Percentiles rank a stretch among this genome's conserved stretches.
Conservation (phyloP, 2,888 invertebrate genomes). For the Strigamia maritima region DNA sequence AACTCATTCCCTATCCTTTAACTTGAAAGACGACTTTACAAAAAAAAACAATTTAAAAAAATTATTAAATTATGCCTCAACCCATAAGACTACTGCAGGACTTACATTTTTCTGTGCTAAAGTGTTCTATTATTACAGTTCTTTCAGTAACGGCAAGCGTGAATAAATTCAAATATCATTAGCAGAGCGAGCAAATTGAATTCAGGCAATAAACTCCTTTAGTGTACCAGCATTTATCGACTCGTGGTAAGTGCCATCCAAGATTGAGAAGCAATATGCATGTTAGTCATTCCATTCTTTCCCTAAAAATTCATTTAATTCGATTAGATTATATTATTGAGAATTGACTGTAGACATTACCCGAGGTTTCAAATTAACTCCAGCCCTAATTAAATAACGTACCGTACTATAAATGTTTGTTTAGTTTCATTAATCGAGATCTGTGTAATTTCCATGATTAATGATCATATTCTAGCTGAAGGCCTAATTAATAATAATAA, state of each 20-base stretch:
- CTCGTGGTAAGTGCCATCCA: conserved; percentile 66
- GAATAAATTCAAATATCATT: conserved; percentile 88
- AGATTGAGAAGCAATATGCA: conserved; percentile 70
- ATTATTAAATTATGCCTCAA: neutral
- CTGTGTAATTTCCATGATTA: conserved; percentile 48
- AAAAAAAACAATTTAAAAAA: neutral
- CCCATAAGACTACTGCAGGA: neutral
- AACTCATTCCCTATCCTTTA: conserved; percentile 82
- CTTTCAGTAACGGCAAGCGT: conserved; percentile 79
- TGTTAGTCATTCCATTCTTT: conserved; percentile 81
- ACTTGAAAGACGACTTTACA: conserved; percentile 60
- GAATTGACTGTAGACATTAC: conserved; percentile 45
- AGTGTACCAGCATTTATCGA: conserved; percentile 72
- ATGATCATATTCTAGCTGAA: conserved; percentile 60
- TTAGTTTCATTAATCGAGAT: conserved; percentile 55
- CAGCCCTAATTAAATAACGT: conserved; percentile 73
- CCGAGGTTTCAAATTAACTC: conserved; percentile 71
- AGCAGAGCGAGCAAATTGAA: conserved; percentile 80
- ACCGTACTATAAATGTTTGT: conserved; percentile 64
- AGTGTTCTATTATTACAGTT: conserved; percentile 82
- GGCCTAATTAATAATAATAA: conserved; percentile 49
- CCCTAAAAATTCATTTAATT: conserved; percentile 58
- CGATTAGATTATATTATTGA: neutral
- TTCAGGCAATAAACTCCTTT: conserved; percentile 69
- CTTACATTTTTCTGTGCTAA: conserved; percentile 66